Base-by-base conservation (phyloP, 1,140 invertebrate species). In the Sycophaga agraensis region DNA sequence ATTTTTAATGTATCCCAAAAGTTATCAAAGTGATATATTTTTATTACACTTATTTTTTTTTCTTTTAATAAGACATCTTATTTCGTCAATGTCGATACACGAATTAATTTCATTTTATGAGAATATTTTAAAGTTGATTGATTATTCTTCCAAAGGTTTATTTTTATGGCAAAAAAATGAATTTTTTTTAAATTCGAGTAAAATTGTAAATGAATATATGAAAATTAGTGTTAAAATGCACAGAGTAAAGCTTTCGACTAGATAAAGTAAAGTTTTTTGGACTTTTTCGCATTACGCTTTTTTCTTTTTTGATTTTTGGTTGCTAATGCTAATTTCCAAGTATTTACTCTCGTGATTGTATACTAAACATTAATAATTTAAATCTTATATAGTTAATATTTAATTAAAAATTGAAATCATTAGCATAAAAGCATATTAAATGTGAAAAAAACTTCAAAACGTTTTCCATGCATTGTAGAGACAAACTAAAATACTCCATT, bases 401-500 rank as follows among this genome's bases (percentile, higher is more conserved):
- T 37, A 37, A 48, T 39, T 22, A 42, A 55, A 57, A 28, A 26
- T 39, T 26, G 40, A 26, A 39, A 9, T 28, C 39, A 28, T 66
- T 6, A 31, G 11, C 55, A 43, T 35, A 40, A 63, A 62, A 64
- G 61, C 63, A 62, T 71, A 61, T 53, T 57, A 61, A 55, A 26
- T 61, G 37, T 37, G 12, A 42, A 34, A 37, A 12, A 45, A 54
- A 39, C 48, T 45, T 59, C 14, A 53, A 42, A 63, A 37, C 7
- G 39, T 48, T 50, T 26, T 59, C 39, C 8, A 12, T 50, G n/a
- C 59, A 59, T 19, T 24, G 14, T 49, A 56, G 26, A 50, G 54
- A 53, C 59, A 72, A 73, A 71, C 67, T 60, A 72, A 73, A 75
- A 75, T 75, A 72, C 67, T 75, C 71, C 56, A 68, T 71, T 74